Evolutionary conservation across 2,113 vertebrate genomes (phyloP).

Genomic region (Notothenia rossii): DNA sequence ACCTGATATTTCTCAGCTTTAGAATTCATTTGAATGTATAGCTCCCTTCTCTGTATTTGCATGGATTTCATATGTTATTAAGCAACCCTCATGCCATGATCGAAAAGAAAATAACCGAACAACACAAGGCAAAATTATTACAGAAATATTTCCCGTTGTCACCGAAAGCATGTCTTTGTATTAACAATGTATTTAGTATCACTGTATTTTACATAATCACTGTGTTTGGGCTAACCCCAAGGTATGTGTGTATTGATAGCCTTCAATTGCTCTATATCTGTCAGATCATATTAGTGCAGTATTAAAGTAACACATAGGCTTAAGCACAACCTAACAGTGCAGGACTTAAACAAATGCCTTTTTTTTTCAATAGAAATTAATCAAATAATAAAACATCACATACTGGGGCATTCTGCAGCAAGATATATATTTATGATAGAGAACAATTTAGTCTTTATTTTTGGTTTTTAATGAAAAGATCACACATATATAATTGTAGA

Average conservation of each 20-base stretch:
- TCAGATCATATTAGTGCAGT: not conserved
- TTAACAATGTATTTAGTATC: not conserved
- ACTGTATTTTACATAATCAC: not conserved
- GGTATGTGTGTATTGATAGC: not conserved
- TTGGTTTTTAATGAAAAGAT: not conserved
- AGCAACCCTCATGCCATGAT: not conserved
- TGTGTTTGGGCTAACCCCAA: not conserved
- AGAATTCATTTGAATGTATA: not conserved
- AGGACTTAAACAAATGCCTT: not conserved
- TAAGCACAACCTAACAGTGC: not conserved
- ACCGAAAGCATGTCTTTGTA: not conserved
- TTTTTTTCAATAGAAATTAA: not conserved
- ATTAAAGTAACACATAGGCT: not conserved
- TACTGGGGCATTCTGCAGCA: not conserved
- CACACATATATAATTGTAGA: not conserved
- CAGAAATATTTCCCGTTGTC: not conserved
- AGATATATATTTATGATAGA: not conserved
- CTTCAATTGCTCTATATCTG: not conserved
- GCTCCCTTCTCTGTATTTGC: not conserved
- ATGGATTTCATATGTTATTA: slow-evolving; percentile 1
- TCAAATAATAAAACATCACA: not conserved
- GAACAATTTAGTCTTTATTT: not conserved
- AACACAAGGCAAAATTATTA: not conserved
- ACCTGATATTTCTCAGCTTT: not conserved
- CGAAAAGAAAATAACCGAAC: not conserved